phyloP scores from a whole-genome alignment of 2,888 invertebrate species.

The Scaeva pyrastri region DNA sequence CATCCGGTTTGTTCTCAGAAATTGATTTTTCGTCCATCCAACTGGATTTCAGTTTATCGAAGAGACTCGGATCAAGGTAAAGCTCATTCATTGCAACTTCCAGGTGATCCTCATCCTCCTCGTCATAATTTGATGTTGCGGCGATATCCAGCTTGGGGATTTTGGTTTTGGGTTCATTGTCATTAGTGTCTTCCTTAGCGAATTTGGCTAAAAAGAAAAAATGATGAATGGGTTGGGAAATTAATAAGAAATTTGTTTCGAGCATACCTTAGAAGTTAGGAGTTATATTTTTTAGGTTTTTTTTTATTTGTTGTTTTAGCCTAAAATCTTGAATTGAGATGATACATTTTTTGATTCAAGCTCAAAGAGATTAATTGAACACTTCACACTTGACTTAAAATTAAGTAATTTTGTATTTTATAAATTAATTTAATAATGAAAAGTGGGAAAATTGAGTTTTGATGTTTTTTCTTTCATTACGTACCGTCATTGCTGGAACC shows the following conservation, averaged over 20 bases:
- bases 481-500: slow-evolving; percentile 46
- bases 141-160: slow-evolving; percentile 41
- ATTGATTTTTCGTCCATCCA: slow-evolving; percentile 62
- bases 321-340: slow-evolving; percentile 48
- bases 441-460: not conserved
- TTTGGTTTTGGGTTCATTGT: slow-evolving; percentile 53
- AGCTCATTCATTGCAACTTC: slow-evolving; percentile 47
- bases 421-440: slow-evolving; percentile 6
- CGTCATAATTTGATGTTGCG: slow-evolving; percentile 4
- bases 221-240: slow-evolving; percentile 69
- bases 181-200: slow-evolving; percentile 4
- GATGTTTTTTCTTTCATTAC: slow-evolving; percentile 40
- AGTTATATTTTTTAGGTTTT: slow-evolving; percentile 31
- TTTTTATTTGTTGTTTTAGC: slow-evolving; percentile 51
- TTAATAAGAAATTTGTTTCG: slow-evolving; percentile 55
- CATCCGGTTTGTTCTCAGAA: slow-evolving; percentile 77
- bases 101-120: slow-evolving; percentile 42
- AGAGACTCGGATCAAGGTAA: slow-evolving; percentile 23
- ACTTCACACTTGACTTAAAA: slow-evolving; percentile 27
- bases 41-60: slow-evolving; percentile 39
- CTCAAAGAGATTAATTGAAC: slow-evolving; percentile 17
- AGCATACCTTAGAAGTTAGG: slow-evolving; percentile 67
- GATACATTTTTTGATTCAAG: not conserved
- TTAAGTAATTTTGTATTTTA: not conserved
- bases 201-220: slow-evolving; percentile 58